Evolutionary conservation across 2,888 invertebrate species (phyloP).

Genomic region (Buathra laborator): DNA sequence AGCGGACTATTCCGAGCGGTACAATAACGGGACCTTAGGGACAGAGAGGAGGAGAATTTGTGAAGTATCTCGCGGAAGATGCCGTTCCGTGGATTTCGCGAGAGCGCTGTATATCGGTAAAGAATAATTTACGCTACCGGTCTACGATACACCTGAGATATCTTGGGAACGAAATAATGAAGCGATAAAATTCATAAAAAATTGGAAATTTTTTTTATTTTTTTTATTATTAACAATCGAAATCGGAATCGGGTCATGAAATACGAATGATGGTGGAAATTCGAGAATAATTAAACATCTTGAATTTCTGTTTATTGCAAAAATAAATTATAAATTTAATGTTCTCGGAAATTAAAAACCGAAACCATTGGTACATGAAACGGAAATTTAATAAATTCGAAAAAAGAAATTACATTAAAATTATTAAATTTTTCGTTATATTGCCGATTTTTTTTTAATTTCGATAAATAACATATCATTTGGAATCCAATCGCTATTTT

Average conservation of each 20-base stretch:
- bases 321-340: no score
- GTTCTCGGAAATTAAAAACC: no score
- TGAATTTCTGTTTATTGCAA: no score
- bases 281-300: no score
- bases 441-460: no score
- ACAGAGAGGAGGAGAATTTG: background rate
- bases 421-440: no score
- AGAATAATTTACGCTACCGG: conserved; percentile 29
- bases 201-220: background rate
- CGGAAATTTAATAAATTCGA: no score
- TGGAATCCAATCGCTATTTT: no score
- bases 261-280: background rate
- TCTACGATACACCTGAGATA: conserved; percentile 6
- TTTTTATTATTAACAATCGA: background rate
- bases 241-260: background rate
- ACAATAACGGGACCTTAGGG: conserved; percentile 37
- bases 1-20: conserved; percentile 28
- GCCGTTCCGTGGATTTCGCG: conserved; percentile 40
- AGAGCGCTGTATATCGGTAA: conserved; percentile 6
- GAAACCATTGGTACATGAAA: no score
- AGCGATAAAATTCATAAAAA: background rate
- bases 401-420: no score
- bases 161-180: background rate
- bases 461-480: no score
- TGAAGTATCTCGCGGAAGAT: conserved; percentile 32